Percentiles rank a stretch among this genome's conserved stretches.
Evolutionary conservation across 2,113 vertebrate genomes (phyloP).

Genomic region (Atherinomorus stipes): DNA sequence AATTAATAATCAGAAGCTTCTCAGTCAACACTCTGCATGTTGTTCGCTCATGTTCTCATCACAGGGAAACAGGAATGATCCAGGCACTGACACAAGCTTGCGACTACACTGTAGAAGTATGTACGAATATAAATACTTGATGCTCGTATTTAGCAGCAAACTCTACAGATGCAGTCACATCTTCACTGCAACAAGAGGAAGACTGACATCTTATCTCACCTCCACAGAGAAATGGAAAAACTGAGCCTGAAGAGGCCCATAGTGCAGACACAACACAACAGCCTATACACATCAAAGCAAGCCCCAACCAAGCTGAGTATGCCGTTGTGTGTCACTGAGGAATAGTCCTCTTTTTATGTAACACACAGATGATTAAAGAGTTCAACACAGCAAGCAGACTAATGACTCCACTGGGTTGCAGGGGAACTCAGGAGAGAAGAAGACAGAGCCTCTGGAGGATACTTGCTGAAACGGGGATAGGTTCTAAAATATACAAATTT

Average conservation of each 20-base stretch:
- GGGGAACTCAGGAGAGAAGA: constrained; percentile 77
- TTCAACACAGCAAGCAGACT: constrained; percentile 81
- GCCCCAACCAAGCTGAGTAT: constrained; percentile 68
- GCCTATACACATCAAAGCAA: constrained; percentile 74
- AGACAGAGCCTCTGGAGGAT: constrained; percentile 76
- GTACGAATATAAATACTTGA: constrained; percentile 51
- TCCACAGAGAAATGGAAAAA: constrained; percentile 70
- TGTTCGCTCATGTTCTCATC: neutral
- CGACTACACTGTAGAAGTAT: constrained; percentile 14
- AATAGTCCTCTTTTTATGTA: constrained; percentile 81
- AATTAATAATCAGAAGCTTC: neutral
- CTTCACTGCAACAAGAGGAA: constrained; percentile 58
- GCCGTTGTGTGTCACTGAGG: constrained; percentile 76
- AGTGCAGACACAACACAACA: constrained; percentile 75
- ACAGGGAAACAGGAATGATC: constrained; percentile 5
- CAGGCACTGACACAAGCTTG: constrained; percentile 15
- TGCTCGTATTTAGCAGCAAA: constrained; percentile 57
- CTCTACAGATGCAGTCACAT: constrained; percentile 46
- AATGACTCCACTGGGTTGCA: constrained; percentile 83
- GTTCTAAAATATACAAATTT: constrained; percentile 85
- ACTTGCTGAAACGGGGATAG: constrained; percentile 63
- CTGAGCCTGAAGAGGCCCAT: constrained; percentile 64
- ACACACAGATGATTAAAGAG: constrained; percentile 85
- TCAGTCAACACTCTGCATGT: neutral
- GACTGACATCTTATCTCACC: constrained; percentile 71